Percentiles rank a stretch among this genome's conserved stretches.
Conservation (phyloP, 2,113 vertebrate species). For the Pipra filicauda region DNA sequence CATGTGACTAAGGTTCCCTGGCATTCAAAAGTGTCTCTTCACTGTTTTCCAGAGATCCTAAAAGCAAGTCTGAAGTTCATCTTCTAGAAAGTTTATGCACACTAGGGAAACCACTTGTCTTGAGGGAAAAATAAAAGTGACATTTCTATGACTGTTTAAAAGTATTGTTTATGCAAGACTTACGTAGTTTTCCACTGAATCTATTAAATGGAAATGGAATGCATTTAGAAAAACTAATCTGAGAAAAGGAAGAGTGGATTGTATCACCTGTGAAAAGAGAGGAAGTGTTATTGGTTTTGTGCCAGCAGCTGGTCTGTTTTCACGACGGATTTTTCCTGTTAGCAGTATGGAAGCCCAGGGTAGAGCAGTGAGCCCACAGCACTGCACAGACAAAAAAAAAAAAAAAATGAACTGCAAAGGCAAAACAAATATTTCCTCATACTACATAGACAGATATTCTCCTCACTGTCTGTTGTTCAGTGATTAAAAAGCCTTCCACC, state of each 20-base stretch:
- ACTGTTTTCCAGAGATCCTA: background rate
- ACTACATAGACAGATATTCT: background rate
- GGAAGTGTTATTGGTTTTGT: background rate
- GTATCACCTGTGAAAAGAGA: background rate
- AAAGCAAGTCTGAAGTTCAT: background rate
- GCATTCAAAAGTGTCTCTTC: background rate
- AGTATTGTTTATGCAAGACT: background rate
- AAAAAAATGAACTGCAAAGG: background rate
- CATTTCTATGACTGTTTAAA: background rate
- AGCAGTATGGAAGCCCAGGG: background rate
- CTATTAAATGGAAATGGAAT: background rate
- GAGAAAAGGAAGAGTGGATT: constrained; percentile 15
- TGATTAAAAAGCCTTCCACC: background rate
- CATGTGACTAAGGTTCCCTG: background rate
- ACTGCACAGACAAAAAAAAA: background rate
- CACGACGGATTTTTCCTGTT: background rate
- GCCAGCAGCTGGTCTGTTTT: background rate
- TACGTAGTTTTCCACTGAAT: background rate
- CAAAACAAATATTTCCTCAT: background rate
- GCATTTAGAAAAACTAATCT: constrained; percentile 3
- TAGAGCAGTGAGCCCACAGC: background rate
- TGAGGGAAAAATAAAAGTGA: background rate
- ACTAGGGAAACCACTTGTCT: background rate
- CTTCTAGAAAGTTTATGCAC: background rate
- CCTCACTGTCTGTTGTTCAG: background rate